These are phyloP conservation scores for Melanotaenia trifasciata DNA, from an alignment of 2,797 vertebrate genomes.

Conservation along the genomic window DNA sequence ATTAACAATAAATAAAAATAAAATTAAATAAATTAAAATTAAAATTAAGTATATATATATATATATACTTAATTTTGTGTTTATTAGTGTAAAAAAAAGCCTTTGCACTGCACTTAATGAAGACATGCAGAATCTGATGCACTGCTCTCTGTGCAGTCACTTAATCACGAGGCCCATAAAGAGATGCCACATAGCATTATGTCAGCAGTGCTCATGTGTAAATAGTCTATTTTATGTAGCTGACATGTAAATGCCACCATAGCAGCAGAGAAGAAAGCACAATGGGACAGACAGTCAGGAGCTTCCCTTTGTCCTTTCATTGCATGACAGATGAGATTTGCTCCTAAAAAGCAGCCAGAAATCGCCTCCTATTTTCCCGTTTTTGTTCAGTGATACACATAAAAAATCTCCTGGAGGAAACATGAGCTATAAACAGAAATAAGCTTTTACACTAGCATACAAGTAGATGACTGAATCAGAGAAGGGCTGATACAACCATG, in stretches of 20 bases:
- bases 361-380: conserved; percentile 42
- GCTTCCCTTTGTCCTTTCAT: conserved; percentile 67
- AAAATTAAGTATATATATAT: too few relatives aligned
- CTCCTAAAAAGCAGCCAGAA: conserved; percentile 46
- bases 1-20: neutral
- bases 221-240: conserved; percentile 71
- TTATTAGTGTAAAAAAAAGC: neutral
- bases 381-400: conserved; percentile 47
- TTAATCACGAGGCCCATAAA: conserved; percentile 57
- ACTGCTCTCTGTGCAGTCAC: conserved; percentile 17
- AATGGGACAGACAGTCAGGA: conserved; percentile 41
- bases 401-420: conserved; percentile 51
- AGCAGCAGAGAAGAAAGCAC: conserved; percentile 49
- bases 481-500: conserved; percentile 23
- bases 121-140: conserved; percentile 22
- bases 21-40: neutral
- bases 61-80: too few relatives aligned
- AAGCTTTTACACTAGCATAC: conserved; percentile 26
- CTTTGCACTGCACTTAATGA: conserved; percentile 6
- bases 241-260: conserved; percentile 71
- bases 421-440: conserved; percentile 53
- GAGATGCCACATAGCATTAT: conserved; percentile 62
- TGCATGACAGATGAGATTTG: conserved; percentile 59
- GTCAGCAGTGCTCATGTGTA: conserved; percentile 59
- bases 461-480: conserved; percentile 44